phyloP scores from a whole-genome alignment of 1,140 invertebrate genomes.

The Lepidostoma basale region DNA sequence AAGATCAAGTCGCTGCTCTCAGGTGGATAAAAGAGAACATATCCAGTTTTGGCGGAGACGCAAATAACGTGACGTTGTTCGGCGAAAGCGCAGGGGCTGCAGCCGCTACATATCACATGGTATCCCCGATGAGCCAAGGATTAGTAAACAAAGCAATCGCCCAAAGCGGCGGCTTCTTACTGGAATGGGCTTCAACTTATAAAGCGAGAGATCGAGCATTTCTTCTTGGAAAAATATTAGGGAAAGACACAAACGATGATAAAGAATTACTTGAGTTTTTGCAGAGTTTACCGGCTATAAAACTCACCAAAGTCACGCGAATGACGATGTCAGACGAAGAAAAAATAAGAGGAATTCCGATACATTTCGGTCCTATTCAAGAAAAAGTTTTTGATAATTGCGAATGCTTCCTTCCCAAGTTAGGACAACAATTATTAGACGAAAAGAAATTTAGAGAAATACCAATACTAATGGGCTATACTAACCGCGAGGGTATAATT shows the following conservation, averaged over 20 bases:
- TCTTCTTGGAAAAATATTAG: slow-evolving; percentile 52
- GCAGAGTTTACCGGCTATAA: slow-evolving; percentile 51
- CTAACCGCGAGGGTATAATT: slow-evolving; percentile 63
- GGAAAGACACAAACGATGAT: slow-evolving; percentile 55
- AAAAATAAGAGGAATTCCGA: slow-evolving; percentile 53
- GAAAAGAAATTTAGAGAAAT: slow-evolving; percentile 59
- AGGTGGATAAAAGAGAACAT: slow-evolving; percentile 75
- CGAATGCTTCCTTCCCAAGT: slow-evolving; percentile 52
- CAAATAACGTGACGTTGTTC: slow-evolving; percentile 52
- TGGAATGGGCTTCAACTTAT: slow-evolving; percentile 49
- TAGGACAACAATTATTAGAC: slow-evolving; percentile 51
- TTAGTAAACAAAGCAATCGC: slow-evolving; percentile 59
- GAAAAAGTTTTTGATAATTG: slow-evolving; percentile 52
- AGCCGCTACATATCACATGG: slow-evolving; percentile 58
- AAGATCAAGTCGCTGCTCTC: slow-evolving; percentile 71
- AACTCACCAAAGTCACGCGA: slow-evolving; percentile 52
- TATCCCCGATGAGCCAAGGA: slow-evolving; percentile 63
- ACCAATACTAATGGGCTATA: slow-evolving; percentile 67
- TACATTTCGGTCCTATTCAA: slow-evolving; percentile 54
- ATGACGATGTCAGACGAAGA: slow-evolving; percentile 49
- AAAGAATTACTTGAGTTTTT: slow-evolving; percentile 57
- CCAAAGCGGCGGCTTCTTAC: slow-evolving; percentile 66
- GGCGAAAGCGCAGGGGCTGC: slow-evolving; percentile 65
- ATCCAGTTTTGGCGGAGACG: slow-evolving; percentile 67
- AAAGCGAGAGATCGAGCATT: slow-evolving; percentile 51